Conservation (phyloP, 1,140 invertebrate genomes). For the Aphidius ervi region DNA sequence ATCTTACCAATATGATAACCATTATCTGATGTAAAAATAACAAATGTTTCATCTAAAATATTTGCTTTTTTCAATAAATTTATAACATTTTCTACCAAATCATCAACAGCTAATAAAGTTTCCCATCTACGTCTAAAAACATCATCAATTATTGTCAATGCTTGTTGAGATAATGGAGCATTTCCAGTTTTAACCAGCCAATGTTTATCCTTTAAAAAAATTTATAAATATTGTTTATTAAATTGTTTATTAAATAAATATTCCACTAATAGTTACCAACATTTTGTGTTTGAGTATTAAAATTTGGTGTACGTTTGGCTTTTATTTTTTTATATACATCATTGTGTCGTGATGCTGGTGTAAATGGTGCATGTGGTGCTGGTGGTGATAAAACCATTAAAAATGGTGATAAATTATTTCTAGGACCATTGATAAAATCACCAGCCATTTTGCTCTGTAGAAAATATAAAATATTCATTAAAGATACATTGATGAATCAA, state of each 20-base stretch:
- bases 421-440: conserved; percentile 55
- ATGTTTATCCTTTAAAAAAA: conserved; percentile 65
- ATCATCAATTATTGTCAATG: conserved; percentile 61
- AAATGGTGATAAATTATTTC: conserved; percentile 56
- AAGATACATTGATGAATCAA: background rate
- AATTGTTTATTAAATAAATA: conserved; percentile 8
- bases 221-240: conserved; percentile 16
- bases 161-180: conserved; percentile 55
- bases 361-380: conserved; percentile 80
- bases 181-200: conserved; percentile 72
- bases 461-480: conserved; percentile 18
- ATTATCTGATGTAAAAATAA: conserved; percentile 85
- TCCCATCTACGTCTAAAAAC: conserved; percentile 71
- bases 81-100: conserved; percentile 69
- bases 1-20: conserved; percentile 77
- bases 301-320: conserved; percentile 68
- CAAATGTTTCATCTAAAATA: conserved; percentile 69
- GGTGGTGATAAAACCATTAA: conserved; percentile 82
- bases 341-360: conserved; percentile 68
- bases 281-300: conserved; percentile 58
- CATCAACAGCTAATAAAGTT: conserved; percentile 80
- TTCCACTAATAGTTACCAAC: conserved; percentile 33
- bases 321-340: conserved; percentile 58
- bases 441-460: conserved; percentile 56
- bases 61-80: conserved; percentile 53